These are phyloP conservation scores for Harpalus rufipes DNA, from an alignment of 2,888 invertebrate species.

Conservation along the genomic window DNA sequence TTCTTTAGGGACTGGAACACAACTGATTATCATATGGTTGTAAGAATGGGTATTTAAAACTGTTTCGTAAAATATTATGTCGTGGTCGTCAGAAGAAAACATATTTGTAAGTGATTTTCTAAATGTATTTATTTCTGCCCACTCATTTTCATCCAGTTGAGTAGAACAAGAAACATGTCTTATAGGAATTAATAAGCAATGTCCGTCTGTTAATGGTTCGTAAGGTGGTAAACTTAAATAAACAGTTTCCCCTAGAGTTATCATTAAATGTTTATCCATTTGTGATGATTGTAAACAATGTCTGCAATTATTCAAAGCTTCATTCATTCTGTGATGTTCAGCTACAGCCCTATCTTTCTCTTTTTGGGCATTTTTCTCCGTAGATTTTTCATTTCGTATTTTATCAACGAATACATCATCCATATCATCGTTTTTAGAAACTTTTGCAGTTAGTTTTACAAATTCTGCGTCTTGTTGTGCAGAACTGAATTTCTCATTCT, in stretches of 20 bases:
- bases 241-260: constrained; percentile 89
- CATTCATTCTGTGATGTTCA: constrained; percentile 85
- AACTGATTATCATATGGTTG: constrained; percentile 93
- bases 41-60: constrained; percentile 85
- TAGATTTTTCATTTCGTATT: constrained; percentile 83
- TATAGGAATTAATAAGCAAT: constrained; percentile 92
- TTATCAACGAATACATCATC: constrained; percentile 92
- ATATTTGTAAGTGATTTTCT: constrained; percentile 88
- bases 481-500: constrained; percentile 88
- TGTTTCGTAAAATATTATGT: constrained; percentile 94
- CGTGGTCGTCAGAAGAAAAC: constrained; percentile 86
- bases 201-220: constrained; percentile 90
- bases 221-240: constrained; percentile 90
- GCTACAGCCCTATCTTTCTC: constrained; percentile 84
- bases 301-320: constrained; percentile 88
- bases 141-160: constrained; percentile 95
- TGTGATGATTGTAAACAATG: constrained; percentile 90
- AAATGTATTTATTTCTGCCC: constrained; percentile 91
- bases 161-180: constrained; percentile 90
- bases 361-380: constrained; percentile 81
- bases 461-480: constrained; percentile 91
- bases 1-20: constrained; percentile 91
- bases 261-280: constrained; percentile 91
- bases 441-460: constrained; percentile 84
- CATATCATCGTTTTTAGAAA: constrained; percentile 85